phyloP scores from a whole-genome alignment of 1,140 invertebrate genomes.

The Delia radicum region DNA sequence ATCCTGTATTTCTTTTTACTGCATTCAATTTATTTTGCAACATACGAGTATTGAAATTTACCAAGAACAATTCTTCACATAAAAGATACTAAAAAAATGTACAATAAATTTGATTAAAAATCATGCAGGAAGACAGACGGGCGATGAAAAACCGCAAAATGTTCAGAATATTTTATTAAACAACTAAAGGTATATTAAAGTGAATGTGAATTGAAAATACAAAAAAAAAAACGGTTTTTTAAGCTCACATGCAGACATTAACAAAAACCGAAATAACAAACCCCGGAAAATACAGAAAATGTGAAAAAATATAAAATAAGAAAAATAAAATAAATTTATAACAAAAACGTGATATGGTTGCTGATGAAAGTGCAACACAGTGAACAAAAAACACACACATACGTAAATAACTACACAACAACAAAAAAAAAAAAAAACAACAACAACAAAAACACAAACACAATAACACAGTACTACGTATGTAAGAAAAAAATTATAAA shows the following conservation, averaged over 20 bases:
- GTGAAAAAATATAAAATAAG: not conserved
- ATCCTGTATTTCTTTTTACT: too few species aligned
- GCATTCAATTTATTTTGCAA: too few species aligned
- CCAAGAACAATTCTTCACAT: not conserved
- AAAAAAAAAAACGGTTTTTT: too few species aligned
- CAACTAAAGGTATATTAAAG: not conserved
- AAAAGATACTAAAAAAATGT: not conserved
- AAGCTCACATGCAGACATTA: not conserved
- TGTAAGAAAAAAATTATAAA: not conserved
- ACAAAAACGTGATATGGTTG: conserved; percentile 14
- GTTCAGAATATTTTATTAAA: not conserved
- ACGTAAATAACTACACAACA: not conserved
- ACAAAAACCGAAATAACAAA: not conserved
- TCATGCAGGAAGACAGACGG: conserved; percentile 10
- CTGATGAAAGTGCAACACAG: conserved; percentile 16
- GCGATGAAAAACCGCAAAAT: not conserved
- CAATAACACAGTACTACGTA: too few species aligned
- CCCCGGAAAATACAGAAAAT: not conserved
- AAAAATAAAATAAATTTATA: conserved; percentile 15
- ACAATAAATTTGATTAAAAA: conserved; percentile 21
- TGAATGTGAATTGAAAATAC: not conserved
- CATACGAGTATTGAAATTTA: too few species aligned
- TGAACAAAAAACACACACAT: not conserved
- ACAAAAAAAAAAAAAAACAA: not conserved
- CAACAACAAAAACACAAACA: not conserved